Evolutionary conservation across 2,888 invertebrate species (phyloP), one percentile per base, ranked within the genome.

Genomic region (Dolichomitus sp.): DNA sequence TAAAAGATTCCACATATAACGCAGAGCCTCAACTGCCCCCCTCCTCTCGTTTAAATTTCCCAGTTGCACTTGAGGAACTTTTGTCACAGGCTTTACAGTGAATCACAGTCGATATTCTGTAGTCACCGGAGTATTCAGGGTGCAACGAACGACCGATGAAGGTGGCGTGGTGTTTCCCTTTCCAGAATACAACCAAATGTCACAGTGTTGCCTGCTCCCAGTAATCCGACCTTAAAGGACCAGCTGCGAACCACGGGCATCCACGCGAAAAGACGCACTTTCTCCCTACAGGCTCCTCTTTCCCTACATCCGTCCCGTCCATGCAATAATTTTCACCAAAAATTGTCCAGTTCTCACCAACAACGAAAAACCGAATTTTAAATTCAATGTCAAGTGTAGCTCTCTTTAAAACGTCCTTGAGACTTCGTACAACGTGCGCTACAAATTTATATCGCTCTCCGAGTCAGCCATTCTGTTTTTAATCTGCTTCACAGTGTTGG

Each of bases 91-190:
- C n/a, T 17, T 7, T 37, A 14, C 37, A 11, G 27, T 63, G 63
- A 75, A 65, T 75, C 52, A 65, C 40, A 66, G 50, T 17, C 42
- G 17, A 57, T 40, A 45, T 75, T 42, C 50, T 17, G n/a, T n/a
- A 65, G 12, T 59, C 57, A 30, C 40, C n/a, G 19, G 52, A 30
- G 30, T 33, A 19, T 11, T 48, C 72, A 52, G 65, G 54, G 74
- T 75, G 74, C 74, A 75, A 65, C 74, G 74, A 75, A 75, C 74
- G 70, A 52, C 7, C n/a, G 30, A 17, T 40, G n/a, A 40, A 30
- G 59, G 27, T 17, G 30, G 45, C 23, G 45, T 12, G 52, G 17
- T 52, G 17, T 12, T 27, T 74, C 40, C 52, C 74, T 42, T 74
- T 52, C 19, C 52, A 50, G 37, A 33, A 52, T 17, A 52, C 42